A percentile compares a stretch with the other conserved stretches of the same genome.
These are phyloP conservation scores for Oryzaephilus surinamensis DNA, from an alignment of 1,140 invertebrate genomes.

Conservation along the genomic window DNA sequence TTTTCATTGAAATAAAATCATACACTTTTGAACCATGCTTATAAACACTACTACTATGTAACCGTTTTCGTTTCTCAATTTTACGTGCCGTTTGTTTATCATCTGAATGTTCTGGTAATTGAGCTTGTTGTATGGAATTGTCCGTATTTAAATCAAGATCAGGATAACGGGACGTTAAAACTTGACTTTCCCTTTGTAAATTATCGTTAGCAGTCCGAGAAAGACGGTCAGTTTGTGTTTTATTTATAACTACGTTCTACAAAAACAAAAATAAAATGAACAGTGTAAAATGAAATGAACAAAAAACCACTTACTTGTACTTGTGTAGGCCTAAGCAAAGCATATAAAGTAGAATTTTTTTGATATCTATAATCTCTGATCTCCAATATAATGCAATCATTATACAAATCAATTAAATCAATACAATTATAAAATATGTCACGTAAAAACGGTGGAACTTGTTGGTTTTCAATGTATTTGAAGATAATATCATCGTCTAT, in stretches of 20 bases:
- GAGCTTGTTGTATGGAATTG: too few species aligned
- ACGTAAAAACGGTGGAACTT: slow-evolving; percentile 79
- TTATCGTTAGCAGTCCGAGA: too few species aligned
- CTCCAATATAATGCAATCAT: slow-evolving; percentile 84
- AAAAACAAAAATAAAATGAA: slow-evolving; percentile 12
- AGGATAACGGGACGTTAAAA: slow-evolving; percentile 72
- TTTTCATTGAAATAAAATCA: slow-evolving; percentile 45
- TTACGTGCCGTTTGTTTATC: slow-evolving; percentile 61
- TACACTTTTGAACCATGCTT: slow-evolving; percentile 63
- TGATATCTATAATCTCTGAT: slow-evolving; percentile 72
- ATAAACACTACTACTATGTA: slow-evolving; percentile 73
- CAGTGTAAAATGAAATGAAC: not conserved
- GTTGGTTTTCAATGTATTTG: slow-evolving; percentile 71
- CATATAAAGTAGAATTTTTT: slow-evolving; percentile 70
- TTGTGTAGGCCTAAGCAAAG: slow-evolving; percentile 78
- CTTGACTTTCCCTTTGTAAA: slow-evolving; percentile 68
- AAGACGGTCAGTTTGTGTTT: too few species aligned
- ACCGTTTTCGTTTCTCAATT: slow-evolving; percentile 75
- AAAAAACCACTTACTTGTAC: slow-evolving; percentile 51
- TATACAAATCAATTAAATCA: too few species aligned
- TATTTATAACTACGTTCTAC: slow-evolving; percentile 66
- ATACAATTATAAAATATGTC: too few species aligned
- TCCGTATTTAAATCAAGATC: slow-evolving; percentile 80
- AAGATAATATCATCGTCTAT: slow-evolving; percentile 66
- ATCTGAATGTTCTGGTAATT: slow-evolving; percentile 58